A percentile compares a stretch with the other conserved stretches of the same genome.
Conservation (phyloP, 2,797 vertebrate species). For the Pseudotriccus pelzelni region DNA sequence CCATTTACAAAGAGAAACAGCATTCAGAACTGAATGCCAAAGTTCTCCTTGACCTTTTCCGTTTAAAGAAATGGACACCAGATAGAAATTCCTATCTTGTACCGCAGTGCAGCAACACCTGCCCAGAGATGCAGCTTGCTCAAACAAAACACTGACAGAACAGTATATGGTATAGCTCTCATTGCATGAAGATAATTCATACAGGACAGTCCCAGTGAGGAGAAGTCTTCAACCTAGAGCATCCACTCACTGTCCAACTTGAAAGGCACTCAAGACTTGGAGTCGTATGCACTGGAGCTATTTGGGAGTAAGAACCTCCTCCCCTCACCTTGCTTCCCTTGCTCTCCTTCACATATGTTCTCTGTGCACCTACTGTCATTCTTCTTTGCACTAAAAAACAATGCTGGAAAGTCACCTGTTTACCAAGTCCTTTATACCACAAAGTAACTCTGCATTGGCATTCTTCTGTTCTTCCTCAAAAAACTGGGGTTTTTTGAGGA, state of each 20-base stretch:
- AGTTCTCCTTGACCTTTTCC: background rate
- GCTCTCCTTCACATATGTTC: background rate
- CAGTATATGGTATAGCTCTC: background rate
- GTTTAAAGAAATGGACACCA: background rate
- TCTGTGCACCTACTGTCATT: slow-evolving; percentile 2
- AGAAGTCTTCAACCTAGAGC: background rate
- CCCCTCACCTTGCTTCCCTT: background rate
- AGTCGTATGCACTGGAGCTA: background rate
- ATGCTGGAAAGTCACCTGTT: background rate
- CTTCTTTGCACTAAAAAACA: slow-evolving; percentile 5
- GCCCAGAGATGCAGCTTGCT: background rate
- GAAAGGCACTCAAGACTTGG: background rate
- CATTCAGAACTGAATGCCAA: background rate
- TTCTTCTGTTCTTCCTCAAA: slow-evolving; percentile 42
- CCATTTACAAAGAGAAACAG: background rate
- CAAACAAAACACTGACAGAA: background rate
- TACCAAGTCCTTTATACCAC: slow-evolving; percentile 7
- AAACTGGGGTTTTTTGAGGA: background rate
- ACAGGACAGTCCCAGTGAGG: background rate
- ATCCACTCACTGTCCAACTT: background rate
- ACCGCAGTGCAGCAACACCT: background rate
- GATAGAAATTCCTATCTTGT: background rate
- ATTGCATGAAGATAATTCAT: background rate
- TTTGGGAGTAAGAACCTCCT: background rate
- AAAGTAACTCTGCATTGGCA: slow-evolving; percentile 18